Conservation (phyloP, 2,113 vertebrate genomes). For the Sminthopsis crassicaudata region DNA sequence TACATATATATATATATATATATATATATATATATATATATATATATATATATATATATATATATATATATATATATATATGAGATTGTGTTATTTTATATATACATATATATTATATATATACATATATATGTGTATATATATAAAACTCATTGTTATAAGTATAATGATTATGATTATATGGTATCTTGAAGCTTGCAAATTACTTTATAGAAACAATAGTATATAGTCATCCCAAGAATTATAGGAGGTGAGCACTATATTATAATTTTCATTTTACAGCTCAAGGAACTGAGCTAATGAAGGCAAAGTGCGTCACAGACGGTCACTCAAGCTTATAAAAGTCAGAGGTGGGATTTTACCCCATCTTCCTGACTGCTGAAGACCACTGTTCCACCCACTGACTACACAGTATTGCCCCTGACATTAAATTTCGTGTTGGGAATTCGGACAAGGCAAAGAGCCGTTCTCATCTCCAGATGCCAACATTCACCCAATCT, state of each 20-base stretch:
- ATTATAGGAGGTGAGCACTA: neutral
- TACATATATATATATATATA: neutral
- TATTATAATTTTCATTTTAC: neutral
- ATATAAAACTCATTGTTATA: no score
- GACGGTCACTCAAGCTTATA: neutral
- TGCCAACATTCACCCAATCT: neutral
- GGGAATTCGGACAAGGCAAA: neutral
- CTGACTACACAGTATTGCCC: neutral
- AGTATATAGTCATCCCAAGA: neutral
- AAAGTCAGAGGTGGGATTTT: neutral
- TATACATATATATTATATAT: no score
- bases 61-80: no score
- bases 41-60: no score
- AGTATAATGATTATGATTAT: neutral
- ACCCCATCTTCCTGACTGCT: neutral
- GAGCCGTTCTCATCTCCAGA: conserved; percentile 16
- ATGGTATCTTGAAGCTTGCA: neutral
- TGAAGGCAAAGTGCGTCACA: neutral
- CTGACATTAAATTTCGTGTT: neutral
- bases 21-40: no score
- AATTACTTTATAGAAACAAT: neutral
- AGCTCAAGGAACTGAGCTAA: neutral
- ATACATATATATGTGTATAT: no score
- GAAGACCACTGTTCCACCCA: neutral
- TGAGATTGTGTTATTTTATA: no score